These are phyloP conservation scores for Bombus confusus DNA, from an alignment of 1,140 invertebrate species.

Conservation along the genomic window DNA sequence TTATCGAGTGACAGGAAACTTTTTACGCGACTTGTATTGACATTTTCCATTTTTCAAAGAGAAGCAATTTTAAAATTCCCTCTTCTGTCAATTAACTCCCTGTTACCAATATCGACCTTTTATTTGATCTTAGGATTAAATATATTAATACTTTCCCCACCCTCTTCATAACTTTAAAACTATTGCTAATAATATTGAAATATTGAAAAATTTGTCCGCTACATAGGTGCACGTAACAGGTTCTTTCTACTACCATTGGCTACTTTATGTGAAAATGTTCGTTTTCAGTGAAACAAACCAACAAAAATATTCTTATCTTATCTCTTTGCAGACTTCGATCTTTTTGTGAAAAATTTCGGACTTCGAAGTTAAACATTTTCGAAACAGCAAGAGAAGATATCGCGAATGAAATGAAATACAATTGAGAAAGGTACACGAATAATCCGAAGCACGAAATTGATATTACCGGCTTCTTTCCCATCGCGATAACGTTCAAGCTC, in stretches of 20 bases:
- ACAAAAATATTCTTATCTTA: accelerated
- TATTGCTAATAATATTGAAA: background rate
- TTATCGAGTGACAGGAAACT: no score
- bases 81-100: background rate
- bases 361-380: background rate
- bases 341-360: background rate
- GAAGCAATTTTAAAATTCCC: background rate
- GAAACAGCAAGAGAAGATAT: background rate
- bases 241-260: accelerated
- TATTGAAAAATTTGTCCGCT: background rate
- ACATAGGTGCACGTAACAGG: background rate
- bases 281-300: background rate
- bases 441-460: conserved; percentile 41
- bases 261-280: background rate
- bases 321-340: background rate
- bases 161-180: background rate
- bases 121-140: no score
- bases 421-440: conserved; percentile 16
- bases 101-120: background rate
- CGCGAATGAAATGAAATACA: background rate
- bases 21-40: background rate
- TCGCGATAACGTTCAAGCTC: conserved; percentile 52
- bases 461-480: conserved; percentile 15
- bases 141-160: no score
- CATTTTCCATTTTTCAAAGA: background rate